Conservation (phyloP, 2,797 vertebrate genomes). For the Schizothorax lantsangensis region DNA sequence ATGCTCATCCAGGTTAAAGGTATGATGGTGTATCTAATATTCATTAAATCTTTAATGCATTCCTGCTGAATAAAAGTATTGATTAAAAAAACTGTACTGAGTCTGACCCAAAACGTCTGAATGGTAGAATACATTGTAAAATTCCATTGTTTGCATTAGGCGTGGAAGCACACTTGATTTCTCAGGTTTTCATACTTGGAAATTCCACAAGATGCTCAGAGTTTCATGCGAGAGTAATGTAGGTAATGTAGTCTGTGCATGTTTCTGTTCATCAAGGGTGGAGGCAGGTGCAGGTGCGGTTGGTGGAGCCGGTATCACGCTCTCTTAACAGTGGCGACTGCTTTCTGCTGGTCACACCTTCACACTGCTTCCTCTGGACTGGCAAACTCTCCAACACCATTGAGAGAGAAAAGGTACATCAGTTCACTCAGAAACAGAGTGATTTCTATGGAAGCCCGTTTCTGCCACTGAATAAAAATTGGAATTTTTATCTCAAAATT, state of each 20-base stretch:
- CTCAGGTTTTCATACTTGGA: neutral
- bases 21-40: constrained; percentile 45
- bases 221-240: neutral
- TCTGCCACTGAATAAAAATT: too few relatives aligned
- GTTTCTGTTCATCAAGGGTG: constrained; percentile 70
- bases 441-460: too few relatives aligned
- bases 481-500: too few relatives aligned
- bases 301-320: constrained; percentile 74
- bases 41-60: neutral
- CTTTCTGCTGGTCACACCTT: constrained; percentile 78
- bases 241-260: neutral
- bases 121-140: neutral
- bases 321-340: constrained; percentile 85
- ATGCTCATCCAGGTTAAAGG: constrained; percentile 85
- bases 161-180: neutral
- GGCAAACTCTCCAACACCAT: constrained; percentile 78
- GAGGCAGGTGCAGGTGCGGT: constrained; percentile 78
- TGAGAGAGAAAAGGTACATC: constrained; percentile 79
- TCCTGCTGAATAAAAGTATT: neutral
- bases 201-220: neutral
- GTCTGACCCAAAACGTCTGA: too few relatives aligned
- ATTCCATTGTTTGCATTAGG: neutral
- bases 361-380: constrained; percentile 79
- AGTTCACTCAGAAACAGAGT: neutral
- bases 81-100: neutral